These are phyloP conservation scores for Drosophila saltans DNA, from an alignment of 1,140 invertebrate genomes.

Conservation along the genomic window DNA sequence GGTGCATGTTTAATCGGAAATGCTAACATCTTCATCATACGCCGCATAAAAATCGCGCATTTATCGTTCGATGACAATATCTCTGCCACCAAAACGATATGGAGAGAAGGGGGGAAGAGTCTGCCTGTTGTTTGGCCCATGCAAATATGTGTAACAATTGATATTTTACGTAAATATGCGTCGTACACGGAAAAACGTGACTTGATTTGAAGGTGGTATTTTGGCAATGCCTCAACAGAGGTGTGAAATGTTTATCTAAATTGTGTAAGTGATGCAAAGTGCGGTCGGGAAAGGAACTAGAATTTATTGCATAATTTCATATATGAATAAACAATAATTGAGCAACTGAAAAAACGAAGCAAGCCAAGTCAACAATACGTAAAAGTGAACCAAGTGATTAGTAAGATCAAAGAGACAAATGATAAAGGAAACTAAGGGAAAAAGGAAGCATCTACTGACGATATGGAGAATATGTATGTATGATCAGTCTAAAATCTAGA, in stretches of 20 bases:
- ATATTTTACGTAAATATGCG: conserved; percentile 64
- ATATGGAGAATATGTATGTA: no score
- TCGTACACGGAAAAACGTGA: conserved; percentile 51
- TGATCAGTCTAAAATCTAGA: no score
- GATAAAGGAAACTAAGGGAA: no score
- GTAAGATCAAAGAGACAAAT: no score
- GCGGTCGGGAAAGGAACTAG: neutral
- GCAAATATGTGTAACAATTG: conserved; percentile 76
- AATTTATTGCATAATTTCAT: neutral
- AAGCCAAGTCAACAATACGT: neutral
- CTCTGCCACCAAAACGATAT: conserved; percentile 11
- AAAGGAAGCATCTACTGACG: no score
- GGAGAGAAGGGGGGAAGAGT: neutral
- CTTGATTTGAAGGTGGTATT: conserved; percentile 21
- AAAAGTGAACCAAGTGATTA: neutral
- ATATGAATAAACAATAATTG: neutral
- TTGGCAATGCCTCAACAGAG: neutral
- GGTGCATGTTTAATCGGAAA: conserved; percentile 70
- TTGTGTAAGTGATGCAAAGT: conserved; percentile 23
- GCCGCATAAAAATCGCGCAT: conserved; percentile 39
- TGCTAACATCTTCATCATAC: conserved; percentile 76
- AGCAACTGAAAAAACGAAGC: neutral
- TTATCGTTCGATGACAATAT: conserved; percentile 28
- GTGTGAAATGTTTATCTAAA: conserved; percentile 32
- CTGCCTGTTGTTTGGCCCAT: conserved; percentile 50